Base-by-base conservation (phyloP, 2,797 vertebrate species). In the Mycteria americana region DNA sequence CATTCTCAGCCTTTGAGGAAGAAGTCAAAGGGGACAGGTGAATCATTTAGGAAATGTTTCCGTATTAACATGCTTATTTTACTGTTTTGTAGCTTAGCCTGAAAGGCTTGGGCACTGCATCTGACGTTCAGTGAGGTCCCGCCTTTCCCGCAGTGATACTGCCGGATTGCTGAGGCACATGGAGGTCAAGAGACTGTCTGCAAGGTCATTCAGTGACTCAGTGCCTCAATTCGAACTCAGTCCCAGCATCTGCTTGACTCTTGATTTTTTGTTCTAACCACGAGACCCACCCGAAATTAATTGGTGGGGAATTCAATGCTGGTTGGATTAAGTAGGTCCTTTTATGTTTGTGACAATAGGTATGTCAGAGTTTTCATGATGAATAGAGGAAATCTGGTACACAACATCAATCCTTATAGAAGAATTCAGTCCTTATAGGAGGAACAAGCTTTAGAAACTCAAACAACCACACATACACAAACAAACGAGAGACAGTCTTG, bases 41-140 rank as follows among this genome's bases (percentile, higher is more conserved):
- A 97, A 95, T 95, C 64, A 97, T 28, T 77, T 65, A 85, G 82
- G 83, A 98, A 96, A 93, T 68, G 51, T 85, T 96, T 96, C 46
- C 48, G 2, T 64, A 77, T 94, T 95, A 91, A 78, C 85, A 65
- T 79, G 33, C 28, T 33, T 83, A 50, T 95, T 96, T 95, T 90
- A 57, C 12, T 95, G 75, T 53, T 96, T 90, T 92, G 24, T 79
- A 81, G 46, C 84, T 95, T 73, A 63, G 45, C 8, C 31, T 89
- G 92, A 91, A 94, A 86, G 88, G 68, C 46, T 54, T 85, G 41
- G 68, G 88, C 69, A 63, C 2, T 0, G 41, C 37, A 65, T 95
- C 43, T 65, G 85, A 83, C 4, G 1, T 50, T 79, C 53, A 72
- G 18, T 9, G 31, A 87, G 63, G 68, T 79, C n/a, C 33, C 2